phyloP scores from a whole-genome alignment of 1,140 invertebrate genomes.

The Calephelis nemesis region DNA sequence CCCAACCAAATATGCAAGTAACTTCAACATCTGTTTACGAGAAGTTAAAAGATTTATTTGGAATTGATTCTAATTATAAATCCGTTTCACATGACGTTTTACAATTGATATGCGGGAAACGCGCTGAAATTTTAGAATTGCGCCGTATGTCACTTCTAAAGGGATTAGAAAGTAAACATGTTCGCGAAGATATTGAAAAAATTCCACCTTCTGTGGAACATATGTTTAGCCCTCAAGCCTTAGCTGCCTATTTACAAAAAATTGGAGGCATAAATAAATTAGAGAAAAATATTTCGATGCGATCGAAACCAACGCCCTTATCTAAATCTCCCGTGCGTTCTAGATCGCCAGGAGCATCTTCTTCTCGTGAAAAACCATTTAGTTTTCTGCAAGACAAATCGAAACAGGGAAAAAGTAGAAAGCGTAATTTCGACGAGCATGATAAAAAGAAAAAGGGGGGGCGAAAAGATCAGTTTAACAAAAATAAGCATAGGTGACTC shows the following conservation, averaged over 20 bases:
- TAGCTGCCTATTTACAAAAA: conserved; percentile 33
- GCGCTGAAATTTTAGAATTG: conserved; percentile 31
- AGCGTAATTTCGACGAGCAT: background rate
- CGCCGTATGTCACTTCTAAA: conserved; percentile 27
- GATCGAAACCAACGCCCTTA: conserved; percentile 17
- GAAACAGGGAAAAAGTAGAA: background rate
- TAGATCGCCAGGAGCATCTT: background rate
- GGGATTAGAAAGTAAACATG: conserved; percentile 31
- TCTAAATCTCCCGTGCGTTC: background rate
- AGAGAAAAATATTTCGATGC: conserved; percentile 20
- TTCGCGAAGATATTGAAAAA: conserved; percentile 33
- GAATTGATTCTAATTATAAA: conserved; percentile 31
- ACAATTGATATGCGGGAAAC: conserved; percentile 38
- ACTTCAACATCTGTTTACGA: conserved; percentile 22
- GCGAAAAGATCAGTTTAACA: background rate
- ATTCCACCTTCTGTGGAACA: conserved; percentile 37
- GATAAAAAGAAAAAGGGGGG: background rate
- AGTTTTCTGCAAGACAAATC: background rate
- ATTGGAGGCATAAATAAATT: conserved; percentile 36
- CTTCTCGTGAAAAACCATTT: conserved; percentile 1
- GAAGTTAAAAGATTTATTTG: conserved; percentile 32
- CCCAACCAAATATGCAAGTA: background rate
- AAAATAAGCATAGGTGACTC: conserved; percentile 2
- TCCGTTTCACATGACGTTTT: conserved; percentile 32
- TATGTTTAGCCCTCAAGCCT: conserved; percentile 31